Conservation (phyloP, 2,888 invertebrate species). For the Rhyacophila evoluta region DNA sequence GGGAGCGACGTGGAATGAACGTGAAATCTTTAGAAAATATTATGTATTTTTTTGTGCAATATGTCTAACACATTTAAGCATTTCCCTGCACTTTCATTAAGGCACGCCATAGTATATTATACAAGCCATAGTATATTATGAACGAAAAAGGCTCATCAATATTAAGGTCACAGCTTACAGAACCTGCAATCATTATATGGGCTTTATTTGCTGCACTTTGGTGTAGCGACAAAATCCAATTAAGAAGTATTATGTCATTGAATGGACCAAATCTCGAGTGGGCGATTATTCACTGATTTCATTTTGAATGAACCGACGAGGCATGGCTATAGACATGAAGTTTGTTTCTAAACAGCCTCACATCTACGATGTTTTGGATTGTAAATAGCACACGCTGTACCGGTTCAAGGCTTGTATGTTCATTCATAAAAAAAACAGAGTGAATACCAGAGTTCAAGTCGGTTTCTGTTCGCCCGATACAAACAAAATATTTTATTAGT, state of each 20-base stretch:
- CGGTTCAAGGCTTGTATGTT: constrained; percentile 41
- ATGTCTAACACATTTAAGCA: too few relatives aligned
- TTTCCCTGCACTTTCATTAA: too few relatives aligned
- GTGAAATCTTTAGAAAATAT: too few relatives aligned
- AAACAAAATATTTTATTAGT: not conserved
- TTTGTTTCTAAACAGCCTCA: not conserved
- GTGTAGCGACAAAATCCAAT: not conserved
- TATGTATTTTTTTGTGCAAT: too few relatives aligned
- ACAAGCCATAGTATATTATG: not conserved
- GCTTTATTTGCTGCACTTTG: not conserved
- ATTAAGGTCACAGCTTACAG: too few relatives aligned
- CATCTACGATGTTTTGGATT: not conserved
- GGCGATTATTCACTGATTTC: not conserved
- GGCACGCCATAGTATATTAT: too few relatives aligned
- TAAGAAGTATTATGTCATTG: constrained; percentile 9
- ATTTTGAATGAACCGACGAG: not conserved
- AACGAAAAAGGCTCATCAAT: not conserved
- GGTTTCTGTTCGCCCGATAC: not conserved
- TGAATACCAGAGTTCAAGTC: constrained; percentile 7
- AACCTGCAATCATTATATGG: too few relatives aligned
- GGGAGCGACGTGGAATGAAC: too few relatives aligned
- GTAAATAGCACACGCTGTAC: constrained; percentile 19
- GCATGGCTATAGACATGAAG: not conserved
- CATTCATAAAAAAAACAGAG: constrained; percentile 38
- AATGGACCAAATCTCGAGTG: not conserved